phyloP scores from a whole-genome alignment of 2,797 vertebrate species.

The Myotis daubentonii region DNA sequence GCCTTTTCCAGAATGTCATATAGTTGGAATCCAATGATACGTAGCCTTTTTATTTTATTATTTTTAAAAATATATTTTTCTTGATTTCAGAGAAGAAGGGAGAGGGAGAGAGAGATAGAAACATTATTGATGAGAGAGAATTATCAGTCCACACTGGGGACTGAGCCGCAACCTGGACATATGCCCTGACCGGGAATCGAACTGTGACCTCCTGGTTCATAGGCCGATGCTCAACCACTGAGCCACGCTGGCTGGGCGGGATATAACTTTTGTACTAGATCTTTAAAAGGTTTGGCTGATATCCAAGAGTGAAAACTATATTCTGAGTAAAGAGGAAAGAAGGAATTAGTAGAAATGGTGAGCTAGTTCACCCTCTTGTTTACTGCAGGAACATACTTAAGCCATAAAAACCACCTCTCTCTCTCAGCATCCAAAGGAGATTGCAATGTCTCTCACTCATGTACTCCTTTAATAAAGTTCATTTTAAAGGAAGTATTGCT shows the following conservation, averaged over 20 bases:
- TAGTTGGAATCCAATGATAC: neutral
- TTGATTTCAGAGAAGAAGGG: neutral
- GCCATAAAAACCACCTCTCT: neutral
- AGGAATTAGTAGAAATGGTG: neutral
- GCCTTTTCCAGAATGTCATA: neutral
- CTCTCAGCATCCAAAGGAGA: neutral
- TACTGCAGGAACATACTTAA: neutral
- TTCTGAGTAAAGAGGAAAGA: constrained; percentile 7
- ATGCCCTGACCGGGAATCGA: neutral
- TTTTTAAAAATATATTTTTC: neutral
- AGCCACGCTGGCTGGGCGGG: neutral
- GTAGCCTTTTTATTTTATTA: neutral
- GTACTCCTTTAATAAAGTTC: neutral
- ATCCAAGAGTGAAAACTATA: neutral
- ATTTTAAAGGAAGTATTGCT: neutral
- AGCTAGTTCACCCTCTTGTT: neutral
- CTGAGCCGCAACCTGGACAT: neutral
- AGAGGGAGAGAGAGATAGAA: neutral
- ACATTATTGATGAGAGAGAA: neutral
- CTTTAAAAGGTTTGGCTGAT: neutral
- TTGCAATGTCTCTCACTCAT: neutral
- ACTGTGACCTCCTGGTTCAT: neutral
- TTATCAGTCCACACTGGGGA: neutral
- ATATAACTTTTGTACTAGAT: neutral
- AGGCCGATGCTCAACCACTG: neutral